Evolutionary conservation across 1,140 invertebrate species (phyloP).

Genomic region (Octopus bimaculoides): DNA sequence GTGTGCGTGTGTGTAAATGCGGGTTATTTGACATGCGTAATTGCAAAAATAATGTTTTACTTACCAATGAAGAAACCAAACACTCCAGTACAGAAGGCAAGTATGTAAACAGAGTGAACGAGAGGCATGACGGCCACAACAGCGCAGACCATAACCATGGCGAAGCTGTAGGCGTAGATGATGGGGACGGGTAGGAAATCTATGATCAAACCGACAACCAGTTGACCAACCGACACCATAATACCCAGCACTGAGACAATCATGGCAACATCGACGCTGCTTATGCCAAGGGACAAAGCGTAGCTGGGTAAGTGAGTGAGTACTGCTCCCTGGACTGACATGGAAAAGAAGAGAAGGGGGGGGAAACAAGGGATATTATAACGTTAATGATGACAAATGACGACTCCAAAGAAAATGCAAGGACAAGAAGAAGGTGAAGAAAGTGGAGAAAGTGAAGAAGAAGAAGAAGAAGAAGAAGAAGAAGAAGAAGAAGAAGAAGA

Average conservation of each 20-base stretch:
- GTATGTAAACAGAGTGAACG: constrained; percentile 26
- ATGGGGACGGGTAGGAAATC: constrained; percentile 36
- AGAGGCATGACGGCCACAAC: constrained; percentile 35
- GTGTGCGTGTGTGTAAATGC: background rate
- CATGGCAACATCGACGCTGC: constrained; percentile 26
- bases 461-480: too few relatives aligned
- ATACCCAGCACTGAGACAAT: constrained; percentile 46
- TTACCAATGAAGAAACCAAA: constrained; percentile 51
- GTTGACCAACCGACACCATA: constrained; percentile 35
- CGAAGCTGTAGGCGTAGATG: constrained; percentile 34
- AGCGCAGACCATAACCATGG: constrained; percentile 30
- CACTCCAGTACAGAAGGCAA: constrained; percentile 24
- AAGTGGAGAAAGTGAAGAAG: too few relatives aligned
- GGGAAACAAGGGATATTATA: too few relatives aligned
- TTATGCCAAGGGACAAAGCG: constrained; percentile 33
- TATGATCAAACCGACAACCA: constrained; percentile 38
- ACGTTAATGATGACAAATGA: too few relatives aligned
- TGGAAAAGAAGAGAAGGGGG: background rate
- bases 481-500: too few relatives aligned
- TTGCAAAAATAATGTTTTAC: constrained; percentile 6
- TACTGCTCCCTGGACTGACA: constrained; percentile 40
- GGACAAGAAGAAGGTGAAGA: too few relatives aligned
- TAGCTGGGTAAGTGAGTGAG: constrained; percentile 44
- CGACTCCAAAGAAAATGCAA: too few relatives aligned
- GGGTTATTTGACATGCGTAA: background rate